Conservation (phyloP, 2,113 vertebrate genomes). For the Dendropsophus ebraccatus region DNA sequence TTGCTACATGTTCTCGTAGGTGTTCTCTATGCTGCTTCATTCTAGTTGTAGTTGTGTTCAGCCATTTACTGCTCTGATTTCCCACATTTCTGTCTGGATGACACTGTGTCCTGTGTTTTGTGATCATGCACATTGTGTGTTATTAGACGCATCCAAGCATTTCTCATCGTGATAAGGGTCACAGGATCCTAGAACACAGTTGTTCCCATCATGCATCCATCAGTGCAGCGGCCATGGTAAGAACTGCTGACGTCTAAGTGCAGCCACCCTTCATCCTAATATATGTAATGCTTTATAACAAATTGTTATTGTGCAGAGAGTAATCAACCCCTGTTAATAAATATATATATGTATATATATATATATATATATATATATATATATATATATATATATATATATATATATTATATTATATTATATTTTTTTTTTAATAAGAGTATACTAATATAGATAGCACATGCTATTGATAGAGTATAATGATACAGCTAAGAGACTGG, state of each 20-base stretch:
- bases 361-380: too few species aligned
- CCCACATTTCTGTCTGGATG: constrained; percentile 43
- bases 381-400: too few species aligned
- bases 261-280: neutral
- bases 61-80: neutral
- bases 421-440: too few species aligned
- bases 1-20: neutral
- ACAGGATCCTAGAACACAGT: constrained; percentile 87
- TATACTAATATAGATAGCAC: too few species aligned
- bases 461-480: too few species aligned
- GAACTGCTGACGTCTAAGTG: neutral
- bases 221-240: constrained; percentile 79
- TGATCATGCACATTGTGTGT: constrained; percentile 69
- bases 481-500: too few species aligned
- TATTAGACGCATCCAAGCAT: constrained; percentile 87
- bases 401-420: too few species aligned
- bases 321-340: too few species aligned
- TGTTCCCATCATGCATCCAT: constrained; percentile 86
- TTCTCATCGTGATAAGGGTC: constrained; percentile 86
- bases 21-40: neutral
- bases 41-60: neutral
- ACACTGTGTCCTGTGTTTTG: constrained; percentile 72
- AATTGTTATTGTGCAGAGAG: too few species aligned
- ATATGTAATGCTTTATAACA: too few species aligned
- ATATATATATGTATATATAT: too few species aligned